Base-by-base conservation (phyloP, 2,113 vertebrate species). In the Leptodactylus fuscus region DNA sequence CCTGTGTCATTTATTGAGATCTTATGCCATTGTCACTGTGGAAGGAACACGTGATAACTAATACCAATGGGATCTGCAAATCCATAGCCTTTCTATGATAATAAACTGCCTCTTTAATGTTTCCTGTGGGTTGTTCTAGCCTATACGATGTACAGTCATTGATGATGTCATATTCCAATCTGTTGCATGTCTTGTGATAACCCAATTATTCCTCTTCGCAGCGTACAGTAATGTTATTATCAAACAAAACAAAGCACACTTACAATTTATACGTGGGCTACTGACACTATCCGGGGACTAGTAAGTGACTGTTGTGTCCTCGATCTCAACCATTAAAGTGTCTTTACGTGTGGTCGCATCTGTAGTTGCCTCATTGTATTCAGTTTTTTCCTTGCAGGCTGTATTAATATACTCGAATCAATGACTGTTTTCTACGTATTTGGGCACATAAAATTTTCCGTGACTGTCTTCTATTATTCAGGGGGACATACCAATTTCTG, bases 1-100 rank as follows among this genome's bases (percentile, higher is more conserved):
- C 98, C 97, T 90, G 97, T 99, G 97, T 99, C 97, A 95, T 97
- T 99, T 99, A 96, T 97, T 99, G 95, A 95, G 93, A 93, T 96
- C 91, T 82, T 91, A 94, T 94, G 93, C 95, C 90, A 89, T 94
- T 95, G 89, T 90, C 93, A 91, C 58, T 83, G 93, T 88, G 90
- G 89, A 90, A 77, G 92, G 88, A 89, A 89, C n/a, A n/a, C n/a
- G n/a, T n/a, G n/a, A n/a, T n/a, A 90, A 91, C 88, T 91, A 91
- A 91, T 84, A 88, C 91, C 88, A 92, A 87, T 90, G 90, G 89
- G 88, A 90, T 92, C 75, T 87, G 91, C 51, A 38, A 60, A 79
- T n/a, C 18, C 18, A 7, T 79, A 79, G 76, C 34, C 22, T 32
- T 79, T 36, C 5, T 34, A 34, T 41, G 53, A n/a, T 60, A 79